Evolutionary conservation across 2,797 vertebrate species (phyloP).

Genomic region (Pseudochromis fuscus): DNA sequence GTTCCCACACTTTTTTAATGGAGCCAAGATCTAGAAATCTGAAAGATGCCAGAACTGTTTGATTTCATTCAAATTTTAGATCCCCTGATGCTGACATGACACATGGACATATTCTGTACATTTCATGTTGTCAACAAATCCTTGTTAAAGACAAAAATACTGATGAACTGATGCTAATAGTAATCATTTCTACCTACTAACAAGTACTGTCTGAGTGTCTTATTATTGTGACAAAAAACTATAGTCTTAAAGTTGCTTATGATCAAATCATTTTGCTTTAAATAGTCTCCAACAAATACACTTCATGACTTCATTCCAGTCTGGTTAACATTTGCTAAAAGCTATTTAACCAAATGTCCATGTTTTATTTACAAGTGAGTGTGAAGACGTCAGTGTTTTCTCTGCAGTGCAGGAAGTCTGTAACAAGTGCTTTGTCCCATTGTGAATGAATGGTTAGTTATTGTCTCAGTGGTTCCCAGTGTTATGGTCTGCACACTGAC

Average conservation of each 20-base stretch:
- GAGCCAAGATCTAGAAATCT: not conserved
- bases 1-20: not conserved
- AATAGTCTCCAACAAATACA: not conserved
- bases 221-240: too few relatives aligned
- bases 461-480: slow-evolving; percentile 52
- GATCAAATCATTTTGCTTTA: too few relatives aligned
- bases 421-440: slow-evolving; percentile 40
- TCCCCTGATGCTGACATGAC: too few relatives aligned
- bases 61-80: not conserved
- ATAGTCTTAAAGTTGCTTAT: too few relatives aligned
- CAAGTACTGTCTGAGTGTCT: too few relatives aligned
- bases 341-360: too few relatives aligned
- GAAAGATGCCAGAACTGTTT: not conserved
- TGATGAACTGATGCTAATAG: too few relatives aligned
- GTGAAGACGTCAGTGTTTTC: slow-evolving; percentile 2
- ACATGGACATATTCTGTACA: too few relatives aligned
- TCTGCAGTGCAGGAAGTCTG: slow-evolving; percentile 27
- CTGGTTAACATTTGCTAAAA: too few relatives aligned
- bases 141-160: too few relatives aligned
- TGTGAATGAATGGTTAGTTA: slow-evolving; percentile 34
- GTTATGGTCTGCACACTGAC: slow-evolving; percentile 41
- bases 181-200: too few relatives aligned
- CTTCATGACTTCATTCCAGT: not conserved
- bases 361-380: not conserved
- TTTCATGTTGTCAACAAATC: too few relatives aligned